These are phyloP conservation scores for Podilymbus podiceps DNA, from an alignment of 2,113 vertebrate genomes.

Conservation along the genomic window DNA sequence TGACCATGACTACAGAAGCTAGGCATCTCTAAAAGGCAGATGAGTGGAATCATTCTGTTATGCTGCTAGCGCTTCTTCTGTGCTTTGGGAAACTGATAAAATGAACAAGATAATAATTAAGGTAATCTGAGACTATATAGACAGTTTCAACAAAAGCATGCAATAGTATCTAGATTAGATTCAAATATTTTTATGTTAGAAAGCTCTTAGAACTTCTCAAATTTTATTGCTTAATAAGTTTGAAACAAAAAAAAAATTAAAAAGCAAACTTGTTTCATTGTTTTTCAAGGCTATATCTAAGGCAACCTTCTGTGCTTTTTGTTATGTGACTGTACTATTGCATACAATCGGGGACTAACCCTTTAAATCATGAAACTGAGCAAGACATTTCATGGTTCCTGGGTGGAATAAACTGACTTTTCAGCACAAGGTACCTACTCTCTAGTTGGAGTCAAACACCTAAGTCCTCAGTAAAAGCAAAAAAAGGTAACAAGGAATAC, in stretches of 20 bases:
- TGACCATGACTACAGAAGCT: background rate
- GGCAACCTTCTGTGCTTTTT: background rate
- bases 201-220: background rate
- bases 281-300: background rate
- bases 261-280: background rate
- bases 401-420: background rate
- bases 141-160: background rate
- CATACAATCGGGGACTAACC: rapidly evolving
- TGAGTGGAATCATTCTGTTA: background rate
- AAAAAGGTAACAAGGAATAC: background rate
- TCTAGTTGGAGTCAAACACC: background rate
- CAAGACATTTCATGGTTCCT: background rate
- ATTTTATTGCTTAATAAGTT: background rate
- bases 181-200: background rate
- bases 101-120: background rate
- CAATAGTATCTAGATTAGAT: background rate
- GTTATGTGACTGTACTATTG: background rate
- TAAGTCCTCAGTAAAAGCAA: background rate
- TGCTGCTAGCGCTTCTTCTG: background rate
- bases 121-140: background rate
- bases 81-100: background rate
- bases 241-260: background rate
- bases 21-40: background rate
- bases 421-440: background rate
- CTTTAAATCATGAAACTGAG: background rate